Percentiles rank a stretch among this genome's conserved stretches.
Evolutionary conservation across 1,140 invertebrate species (phyloP).

Genomic region (Macrotrachela quadricornifera): DNA sequence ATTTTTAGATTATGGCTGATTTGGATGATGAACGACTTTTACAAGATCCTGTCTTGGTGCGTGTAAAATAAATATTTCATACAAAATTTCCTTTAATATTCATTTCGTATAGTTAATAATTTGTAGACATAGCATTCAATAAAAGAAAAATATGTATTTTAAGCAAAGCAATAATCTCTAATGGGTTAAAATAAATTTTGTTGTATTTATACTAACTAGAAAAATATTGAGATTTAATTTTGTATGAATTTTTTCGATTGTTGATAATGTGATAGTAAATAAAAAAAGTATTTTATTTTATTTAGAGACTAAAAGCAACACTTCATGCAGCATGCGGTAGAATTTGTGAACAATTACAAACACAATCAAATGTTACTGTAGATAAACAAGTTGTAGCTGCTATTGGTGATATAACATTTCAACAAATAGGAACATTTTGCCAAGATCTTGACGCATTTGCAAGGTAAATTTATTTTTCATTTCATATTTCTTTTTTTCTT

Average conservation of each 20-base stretch:
- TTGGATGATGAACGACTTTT: no score
- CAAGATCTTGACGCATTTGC: constrained; percentile 17
- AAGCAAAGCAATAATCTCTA: no score
- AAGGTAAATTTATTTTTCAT: constrained; percentile 15
- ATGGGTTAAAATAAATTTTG: no score
- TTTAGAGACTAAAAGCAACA: constrained; percentile 15
- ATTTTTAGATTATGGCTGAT: no score
- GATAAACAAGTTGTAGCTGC: constrained; percentile 13
- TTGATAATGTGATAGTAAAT: neutral
- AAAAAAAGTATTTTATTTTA: neutral
- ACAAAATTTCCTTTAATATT: no score
- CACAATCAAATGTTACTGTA: constrained; percentile 9
- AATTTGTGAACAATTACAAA: constrained; percentile 14
- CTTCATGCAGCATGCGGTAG: constrained; percentile 13
- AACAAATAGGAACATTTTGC: constrained; percentile 11
- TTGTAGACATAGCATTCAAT: no score
- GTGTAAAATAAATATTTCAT: no score
- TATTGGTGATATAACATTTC: constrained; percentile 13
- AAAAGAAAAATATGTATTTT: no score
- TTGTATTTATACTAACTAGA: no score
- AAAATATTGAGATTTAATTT: no score
- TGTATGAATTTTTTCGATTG: constrained; percentile 2
- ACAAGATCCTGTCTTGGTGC: no score
- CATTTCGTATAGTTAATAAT: no score
- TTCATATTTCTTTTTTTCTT: neutral